Evolutionary conservation across 2,797 vertebrate species (phyloP).

Genomic region (Pipistrellus pipistrellus): DNA sequence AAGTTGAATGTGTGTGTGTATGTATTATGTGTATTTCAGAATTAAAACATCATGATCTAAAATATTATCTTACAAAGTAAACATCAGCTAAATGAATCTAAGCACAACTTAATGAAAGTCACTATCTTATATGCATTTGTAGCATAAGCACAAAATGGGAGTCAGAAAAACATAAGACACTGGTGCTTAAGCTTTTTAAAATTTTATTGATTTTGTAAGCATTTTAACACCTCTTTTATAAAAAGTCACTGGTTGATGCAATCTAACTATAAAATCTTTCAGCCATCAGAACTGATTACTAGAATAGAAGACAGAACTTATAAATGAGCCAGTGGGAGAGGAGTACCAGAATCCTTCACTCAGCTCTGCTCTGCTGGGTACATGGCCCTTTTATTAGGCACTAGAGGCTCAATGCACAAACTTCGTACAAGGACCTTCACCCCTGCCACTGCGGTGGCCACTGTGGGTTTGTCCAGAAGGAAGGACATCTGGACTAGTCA

Average conservation of each 20-base stretch:
- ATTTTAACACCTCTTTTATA: slow-evolving; percentile 6
- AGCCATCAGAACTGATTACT: slow-evolving; percentile 48
- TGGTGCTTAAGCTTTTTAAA: neutral
- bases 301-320: neutral
- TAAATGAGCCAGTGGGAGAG: neutral
- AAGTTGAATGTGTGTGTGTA: neutral
- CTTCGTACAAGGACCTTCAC: too few species aligned
- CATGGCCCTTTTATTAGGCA: neutral
- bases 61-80: slow-evolving; percentile 67
- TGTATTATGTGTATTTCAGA: neutral
- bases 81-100: slow-evolving; percentile 67
- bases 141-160: slow-evolving; percentile 60
- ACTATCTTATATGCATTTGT: neutral
- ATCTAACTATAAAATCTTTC: slow-evolving; percentile 70
- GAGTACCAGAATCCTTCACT: neutral
- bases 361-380: neutral
- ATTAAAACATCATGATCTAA: neutral
- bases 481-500: too few species aligned
- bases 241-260: slow-evolving; percentile 71
- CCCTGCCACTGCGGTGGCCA: too few species aligned
- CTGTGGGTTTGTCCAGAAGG: too few species aligned
- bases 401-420: too few species aligned
- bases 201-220: neutral
- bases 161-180: slow-evolving; percentile 50
- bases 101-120: slow-evolving; percentile 66